Percentiles rank a stretch among this genome's conserved stretches.
Conservation (phyloP, 2,888 invertebrate genomes). For the Tiliacea citrago region DNA sequence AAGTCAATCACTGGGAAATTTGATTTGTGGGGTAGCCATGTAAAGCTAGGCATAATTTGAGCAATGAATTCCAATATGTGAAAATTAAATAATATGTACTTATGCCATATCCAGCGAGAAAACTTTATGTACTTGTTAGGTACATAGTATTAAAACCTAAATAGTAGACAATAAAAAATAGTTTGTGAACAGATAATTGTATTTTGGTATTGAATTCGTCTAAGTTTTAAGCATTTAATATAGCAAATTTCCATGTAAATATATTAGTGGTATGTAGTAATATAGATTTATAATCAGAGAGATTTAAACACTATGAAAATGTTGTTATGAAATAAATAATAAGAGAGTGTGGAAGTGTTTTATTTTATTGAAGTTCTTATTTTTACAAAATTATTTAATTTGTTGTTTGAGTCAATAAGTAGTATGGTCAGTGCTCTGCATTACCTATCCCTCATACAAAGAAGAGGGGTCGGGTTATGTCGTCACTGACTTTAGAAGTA, state of each 20-base stretch:
- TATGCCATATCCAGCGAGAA: background rate
- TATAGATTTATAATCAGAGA: constrained; percentile 12
- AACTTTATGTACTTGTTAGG: background rate
- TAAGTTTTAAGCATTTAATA: constrained; percentile 5
- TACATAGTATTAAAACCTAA: background rate
- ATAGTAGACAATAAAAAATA: constrained; percentile 40
- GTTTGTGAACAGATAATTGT: constrained; percentile 44
- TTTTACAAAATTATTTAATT: background rate
- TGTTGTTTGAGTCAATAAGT: background rate
- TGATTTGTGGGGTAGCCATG: background rate
- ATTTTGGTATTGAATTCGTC: constrained; percentile 55
- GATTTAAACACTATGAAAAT: constrained; percentile 23
- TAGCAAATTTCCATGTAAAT: constrained; percentile 51
- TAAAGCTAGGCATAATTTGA: background rate
- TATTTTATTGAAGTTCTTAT: constrained; percentile 49
- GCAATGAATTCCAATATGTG: too few species aligned
- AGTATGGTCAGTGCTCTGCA: too few species aligned
- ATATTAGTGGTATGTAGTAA: constrained; percentile 1
- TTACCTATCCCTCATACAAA: too few species aligned
- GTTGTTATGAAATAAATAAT: constrained; percentile 48
- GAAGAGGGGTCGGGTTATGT: too few species aligned
- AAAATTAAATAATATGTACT: background rate
- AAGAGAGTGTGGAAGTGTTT: constrained; percentile 51
- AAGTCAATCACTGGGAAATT: background rate
- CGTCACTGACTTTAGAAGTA: too few species aligned